A percentile compares a stretch with the other conserved stretches of the same genome.
phyloP scores from a whole-genome alignment of 1,140 invertebrate genomes.

The Drosophila dunni region DNA sequence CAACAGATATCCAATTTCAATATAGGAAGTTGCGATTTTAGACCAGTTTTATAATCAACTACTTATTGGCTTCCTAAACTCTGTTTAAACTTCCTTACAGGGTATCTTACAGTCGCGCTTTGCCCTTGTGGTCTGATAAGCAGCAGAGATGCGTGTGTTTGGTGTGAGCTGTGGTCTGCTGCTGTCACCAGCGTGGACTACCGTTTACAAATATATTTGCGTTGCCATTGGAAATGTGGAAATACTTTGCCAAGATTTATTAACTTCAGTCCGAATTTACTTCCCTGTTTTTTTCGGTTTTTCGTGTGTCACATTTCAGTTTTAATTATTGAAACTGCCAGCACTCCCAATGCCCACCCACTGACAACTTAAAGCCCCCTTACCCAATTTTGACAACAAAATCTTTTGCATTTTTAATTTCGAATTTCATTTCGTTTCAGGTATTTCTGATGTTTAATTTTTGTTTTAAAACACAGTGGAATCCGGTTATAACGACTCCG shows the following conservation, averaged over 20 bases:
- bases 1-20: neutral
- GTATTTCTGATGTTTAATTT: constrained; percentile 5
- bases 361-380: neutral
- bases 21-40: too few species aligned
- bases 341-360: neutral
- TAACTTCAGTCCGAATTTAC: neutral
- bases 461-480: too few species aligned
- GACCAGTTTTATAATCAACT: too few species aligned
- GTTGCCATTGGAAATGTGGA: neutral
- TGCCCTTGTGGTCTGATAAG: too few species aligned
- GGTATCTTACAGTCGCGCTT: too few species aligned
- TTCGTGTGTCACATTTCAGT: constrained; percentile 31
- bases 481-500: too few species aligned
- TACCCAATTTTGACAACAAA: constrained; percentile 17
- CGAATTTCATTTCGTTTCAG: neutral
- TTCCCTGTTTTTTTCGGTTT: neutral
- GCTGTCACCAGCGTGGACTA: too few species aligned
- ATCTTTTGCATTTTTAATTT: neutral
- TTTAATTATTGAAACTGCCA: constrained; percentile 24
- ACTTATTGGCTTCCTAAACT: too few species aligned
- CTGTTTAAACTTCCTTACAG: too few species aligned
- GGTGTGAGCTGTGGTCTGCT: too few species aligned
- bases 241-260: neutral
- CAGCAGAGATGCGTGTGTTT: too few species aligned
- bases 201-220: neutral